Percentiles rank a stretch among this genome's conserved stretches.
Evolutionary conservation across 37 sponge, comb jelly and placozoan species (phyloP).

Genomic region (Corticium candelabrum): DNA sequence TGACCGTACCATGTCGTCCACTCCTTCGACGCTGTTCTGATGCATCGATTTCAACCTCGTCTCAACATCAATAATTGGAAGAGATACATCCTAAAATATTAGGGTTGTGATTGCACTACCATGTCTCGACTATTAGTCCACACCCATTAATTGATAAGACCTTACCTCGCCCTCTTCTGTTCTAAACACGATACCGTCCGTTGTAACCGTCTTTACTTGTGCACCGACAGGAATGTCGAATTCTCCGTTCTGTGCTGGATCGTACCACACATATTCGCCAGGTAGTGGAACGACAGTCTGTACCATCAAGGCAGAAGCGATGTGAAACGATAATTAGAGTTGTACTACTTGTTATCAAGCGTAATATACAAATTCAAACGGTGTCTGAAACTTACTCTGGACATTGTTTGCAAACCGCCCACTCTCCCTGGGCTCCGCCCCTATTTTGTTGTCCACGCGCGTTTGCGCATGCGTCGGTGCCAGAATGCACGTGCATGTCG

Average conservation of each 20-base stretch:
- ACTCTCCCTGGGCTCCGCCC: no score
- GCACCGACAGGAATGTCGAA: not conserved
- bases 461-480: no score
- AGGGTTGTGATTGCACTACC: not conserved
- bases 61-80: not conserved
- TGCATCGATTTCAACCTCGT: not conserved
- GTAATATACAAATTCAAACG: no score
- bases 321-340: no score
- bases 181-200: not conserved
- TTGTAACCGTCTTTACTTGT: slow-evolving; percentile 3
- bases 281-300: not conserved
- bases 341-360: no score
- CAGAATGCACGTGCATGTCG: no score
- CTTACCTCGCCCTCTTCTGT: slow-evolving; percentile 6
- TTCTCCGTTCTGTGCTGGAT: not conserved
- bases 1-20: slow-evolving; percentile 8
- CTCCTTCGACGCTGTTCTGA: slow-evolving; percentile 1
- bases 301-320: no score
- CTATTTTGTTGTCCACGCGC: no score
- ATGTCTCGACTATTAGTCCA: not conserved
- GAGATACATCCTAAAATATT: not conserved
- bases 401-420: no score
- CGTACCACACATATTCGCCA: slow-evolving; percentile 10
- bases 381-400: no score
- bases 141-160: not conserved